Evolutionary conservation across 1,140 invertebrate species (phyloP), one percentile per base, ranked within the genome.

Genomic region (Drosophila lacertosa): DNA sequence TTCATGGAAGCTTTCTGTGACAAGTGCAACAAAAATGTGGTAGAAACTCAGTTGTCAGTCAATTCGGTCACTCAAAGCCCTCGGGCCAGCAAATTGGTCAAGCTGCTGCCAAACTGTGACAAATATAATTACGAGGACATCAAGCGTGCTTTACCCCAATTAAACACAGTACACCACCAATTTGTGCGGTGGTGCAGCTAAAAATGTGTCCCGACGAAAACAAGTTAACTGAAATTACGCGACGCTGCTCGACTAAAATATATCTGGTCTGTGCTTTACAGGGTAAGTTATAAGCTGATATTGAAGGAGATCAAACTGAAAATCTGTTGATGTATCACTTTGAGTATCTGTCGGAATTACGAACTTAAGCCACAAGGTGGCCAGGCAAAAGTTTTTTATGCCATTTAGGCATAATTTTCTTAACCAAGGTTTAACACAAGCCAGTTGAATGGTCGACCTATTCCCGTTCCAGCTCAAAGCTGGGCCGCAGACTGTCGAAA

Each of bases 361-460:
- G 18, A 22, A 6, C 37, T 35, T 22, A 15, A 26, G 57, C 57
- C 44, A 37, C 29, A 7, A 20, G 51, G 33, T 39, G 50, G 50
- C 65, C 63, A 54, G 66, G 55, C n/a, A 35, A 60, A 35, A 22
- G 60, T 82, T 88, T 77, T 82, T 88, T 77, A 53, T 81, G 81
- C 82, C 74, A 81, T 81, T 88, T 77, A 84, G 74, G 74, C 81
- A 88, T 74, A 81, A 81, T 77, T 88, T 88, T 51, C 63, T 75
- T 75, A 75, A 70, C 59, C 65, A 62, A 60, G 32, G 18, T 62
- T 55, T 54, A 59, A 6, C 35, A 39, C 16, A 9, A 63, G 54
- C 44, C 48, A 3, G 2, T 50, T 57, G 54, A 13, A 24, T 37
- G 26, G 39, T 3, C 26, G 26, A 29, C 26, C 26, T 6, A 9